A percentile compares a stretch with the other conserved stretches of the same genome.
Conservation (phyloP, 2,113 vertebrate species). For the Caloenas nicobarica region DNA sequence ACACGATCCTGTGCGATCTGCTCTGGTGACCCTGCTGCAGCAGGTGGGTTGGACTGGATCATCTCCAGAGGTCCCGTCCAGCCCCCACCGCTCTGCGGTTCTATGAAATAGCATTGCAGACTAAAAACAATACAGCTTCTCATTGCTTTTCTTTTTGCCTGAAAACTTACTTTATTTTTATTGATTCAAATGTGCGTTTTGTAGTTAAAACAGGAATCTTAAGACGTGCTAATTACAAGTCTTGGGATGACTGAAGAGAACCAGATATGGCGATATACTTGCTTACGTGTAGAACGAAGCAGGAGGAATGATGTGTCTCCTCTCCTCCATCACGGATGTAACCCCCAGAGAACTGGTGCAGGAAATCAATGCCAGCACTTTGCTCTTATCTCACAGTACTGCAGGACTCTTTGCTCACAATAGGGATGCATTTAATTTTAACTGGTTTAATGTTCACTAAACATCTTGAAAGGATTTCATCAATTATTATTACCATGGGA, state of each 20-base stretch:
- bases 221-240: background rate
- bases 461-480: background rate
- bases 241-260: background rate
- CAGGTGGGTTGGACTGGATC: no score
- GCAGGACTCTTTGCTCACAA: background rate
- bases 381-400: background rate
- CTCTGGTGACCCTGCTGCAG: no score
- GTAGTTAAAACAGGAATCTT: background rate
- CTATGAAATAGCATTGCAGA: background rate
- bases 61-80: no score
- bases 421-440: background rate
- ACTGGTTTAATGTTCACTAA: background rate
- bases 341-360: background rate
- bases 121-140: background rate
- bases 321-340: background rate
- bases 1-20: no score
- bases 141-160: background rate
- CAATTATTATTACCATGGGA: rapidly evolving
- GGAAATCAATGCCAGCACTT: rapidly evolving
- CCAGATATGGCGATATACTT: rapidly evolving
- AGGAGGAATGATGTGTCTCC: background rate
- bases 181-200: background rate
- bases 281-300: background rate
- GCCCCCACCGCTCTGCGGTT: no score
- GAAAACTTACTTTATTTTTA: background rate